A percentile compares a stretch with the other conserved stretches of the same genome.
These are phyloP conservation scores for Muscicapa comitata DNA, from an alignment of 2,797 vertebrate species.

Conservation along the genomic window DNA sequence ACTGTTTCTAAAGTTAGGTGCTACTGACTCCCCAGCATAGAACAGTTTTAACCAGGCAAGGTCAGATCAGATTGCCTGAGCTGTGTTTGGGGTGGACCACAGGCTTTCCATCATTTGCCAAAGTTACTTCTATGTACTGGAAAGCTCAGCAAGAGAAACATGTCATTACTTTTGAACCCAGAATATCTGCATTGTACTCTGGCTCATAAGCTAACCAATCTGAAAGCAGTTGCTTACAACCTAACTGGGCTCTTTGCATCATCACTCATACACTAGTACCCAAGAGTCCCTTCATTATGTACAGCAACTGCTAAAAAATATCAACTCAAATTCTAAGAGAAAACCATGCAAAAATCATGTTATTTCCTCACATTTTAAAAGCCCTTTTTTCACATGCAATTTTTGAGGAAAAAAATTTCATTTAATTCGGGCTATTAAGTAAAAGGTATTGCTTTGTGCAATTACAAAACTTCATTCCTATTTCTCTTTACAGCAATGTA, in stretches of 20 bases:
- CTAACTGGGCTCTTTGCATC: not conserved
- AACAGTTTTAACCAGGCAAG: conserved; percentile 5
- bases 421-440: not conserved
- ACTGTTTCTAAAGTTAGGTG: conserved; percentile 30
- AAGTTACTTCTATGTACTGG: conserved; percentile 10
- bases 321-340: not conserved
- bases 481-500: not conserved
- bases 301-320: not conserved
- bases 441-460: not conserved
- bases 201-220: not conserved
- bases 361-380: not conserved
- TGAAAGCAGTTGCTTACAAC: not conserved
- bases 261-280: not conserved
- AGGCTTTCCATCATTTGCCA: conserved; percentile 5
- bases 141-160: not conserved
- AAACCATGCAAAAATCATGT: not conserved
- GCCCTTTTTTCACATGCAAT: not conserved
- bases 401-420: not conserved
- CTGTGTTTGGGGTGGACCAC: conserved; percentile 44
- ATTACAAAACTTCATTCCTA: not conserved
- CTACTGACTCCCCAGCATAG: not conserved
- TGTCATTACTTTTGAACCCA: conserved; percentile 15
- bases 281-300: not conserved
- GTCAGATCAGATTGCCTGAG: conserved; percentile 18
- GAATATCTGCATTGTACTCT: not conserved